A percentile compares a stretch with the other conserved stretches of the same genome.
phyloP scores from a whole-genome alignment of 1,140 invertebrate genomes.

The Aphaenogaster ashmeadi region DNA sequence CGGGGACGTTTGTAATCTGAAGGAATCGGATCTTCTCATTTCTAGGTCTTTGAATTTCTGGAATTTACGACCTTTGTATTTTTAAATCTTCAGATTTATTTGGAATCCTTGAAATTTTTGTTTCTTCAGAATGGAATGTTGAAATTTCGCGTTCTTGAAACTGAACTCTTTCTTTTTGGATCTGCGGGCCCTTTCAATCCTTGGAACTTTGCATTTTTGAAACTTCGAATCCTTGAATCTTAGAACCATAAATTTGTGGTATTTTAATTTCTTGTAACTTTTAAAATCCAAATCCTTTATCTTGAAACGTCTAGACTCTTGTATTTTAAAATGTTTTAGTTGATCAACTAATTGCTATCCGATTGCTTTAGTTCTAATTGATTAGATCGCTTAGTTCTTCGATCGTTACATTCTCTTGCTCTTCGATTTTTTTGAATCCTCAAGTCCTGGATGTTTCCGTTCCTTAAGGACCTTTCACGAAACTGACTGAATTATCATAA shows the following conservation, averaged over 20 bases:
- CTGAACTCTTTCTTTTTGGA: neutral
- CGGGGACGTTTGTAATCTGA: neutral
- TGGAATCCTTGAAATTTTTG: neutral
- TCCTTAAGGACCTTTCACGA: constrained; percentile 70
- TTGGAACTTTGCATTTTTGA: neutral
- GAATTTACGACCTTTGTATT: neutral
- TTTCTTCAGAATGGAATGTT: neutral
- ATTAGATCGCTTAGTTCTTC: constrained; percentile 1
- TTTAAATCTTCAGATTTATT: constrained; percentile 19
- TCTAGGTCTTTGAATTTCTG: neutral
- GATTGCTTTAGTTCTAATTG: neutral
- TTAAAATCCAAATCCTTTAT: constrained; percentile 1
- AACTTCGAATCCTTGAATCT: neutral
- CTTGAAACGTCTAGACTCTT: neutral
- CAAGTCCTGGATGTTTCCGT: constrained; percentile 62
- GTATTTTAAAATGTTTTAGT: constrained; percentile 25
- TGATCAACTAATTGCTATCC: neutral
- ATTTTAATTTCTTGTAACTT: constrained; percentile 15
- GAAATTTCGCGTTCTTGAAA: neutral
- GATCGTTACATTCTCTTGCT: neutral
- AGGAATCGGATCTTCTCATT: neutral
- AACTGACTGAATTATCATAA: constrained; percentile 81
- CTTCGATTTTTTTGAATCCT: constrained; percentile 6
- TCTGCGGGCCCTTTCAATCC: neutral
- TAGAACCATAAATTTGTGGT: neutral